These are phyloP conservation scores for Chaenocephalus aceratus DNA, from an alignment of 2,113 vertebrate genomes.

Conservation along the genomic window DNA sequence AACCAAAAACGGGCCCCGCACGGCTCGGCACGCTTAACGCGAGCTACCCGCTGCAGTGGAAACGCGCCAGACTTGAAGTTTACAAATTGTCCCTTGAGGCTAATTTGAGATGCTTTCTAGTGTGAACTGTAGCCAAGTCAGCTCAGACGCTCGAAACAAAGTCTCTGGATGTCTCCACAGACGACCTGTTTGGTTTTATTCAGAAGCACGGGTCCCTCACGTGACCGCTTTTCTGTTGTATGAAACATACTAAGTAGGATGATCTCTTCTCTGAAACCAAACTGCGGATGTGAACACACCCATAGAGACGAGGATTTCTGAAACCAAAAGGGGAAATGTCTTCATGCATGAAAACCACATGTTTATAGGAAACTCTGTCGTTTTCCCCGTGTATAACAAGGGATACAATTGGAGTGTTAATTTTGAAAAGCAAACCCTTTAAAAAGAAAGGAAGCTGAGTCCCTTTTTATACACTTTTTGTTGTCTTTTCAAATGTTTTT, in stretches of 20 bases:
- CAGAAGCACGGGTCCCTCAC: neutral
- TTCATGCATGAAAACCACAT: conserved; percentile 17
- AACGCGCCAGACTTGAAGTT: no score
- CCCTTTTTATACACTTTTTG: conserved; percentile 50
- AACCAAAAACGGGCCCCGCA: no score
- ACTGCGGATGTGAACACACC: conserved; percentile 27
- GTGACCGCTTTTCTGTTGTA: neutral
- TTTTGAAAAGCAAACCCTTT: neutral
- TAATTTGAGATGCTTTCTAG: no score
- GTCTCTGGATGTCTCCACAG: conserved; percentile 1
- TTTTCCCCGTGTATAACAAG: conserved; percentile 45
- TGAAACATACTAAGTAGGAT: no score
- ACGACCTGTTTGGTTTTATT: conserved; percentile 11
- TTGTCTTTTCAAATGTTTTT: conserved; percentile 20
- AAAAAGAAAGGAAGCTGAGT: neutral
- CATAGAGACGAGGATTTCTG: neutral
- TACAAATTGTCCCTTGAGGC: no score
- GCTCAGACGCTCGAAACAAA: neutral
- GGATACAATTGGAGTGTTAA: conserved; percentile 10
- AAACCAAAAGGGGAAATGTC: neutral
- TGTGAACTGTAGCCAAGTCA: no score
- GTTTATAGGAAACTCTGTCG: neutral
- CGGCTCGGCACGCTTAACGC: no score
- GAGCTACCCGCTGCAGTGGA: no score
- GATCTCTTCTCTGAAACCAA: neutral